A percentile compares a stretch with the other conserved stretches of the same genome.
Evolutionary conservation across 2,797 vertebrate species (phyloP).

Genomic region (Schizopygopsis pylzovi): DNA sequence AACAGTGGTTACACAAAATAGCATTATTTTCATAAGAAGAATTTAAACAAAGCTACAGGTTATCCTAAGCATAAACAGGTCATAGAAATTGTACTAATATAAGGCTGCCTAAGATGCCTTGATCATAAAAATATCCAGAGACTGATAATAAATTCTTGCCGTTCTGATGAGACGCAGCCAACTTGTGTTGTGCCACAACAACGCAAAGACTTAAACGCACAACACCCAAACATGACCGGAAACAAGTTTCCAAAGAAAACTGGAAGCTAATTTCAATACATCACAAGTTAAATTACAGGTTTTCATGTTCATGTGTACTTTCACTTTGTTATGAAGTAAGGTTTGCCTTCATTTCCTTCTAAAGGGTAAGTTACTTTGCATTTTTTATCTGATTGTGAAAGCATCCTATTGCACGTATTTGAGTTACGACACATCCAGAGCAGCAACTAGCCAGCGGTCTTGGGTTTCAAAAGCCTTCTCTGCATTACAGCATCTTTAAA

Average conservation of each 20-base stretch:
- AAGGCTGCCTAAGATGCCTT: neutral
- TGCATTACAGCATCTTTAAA: slow-evolving; percentile 16
- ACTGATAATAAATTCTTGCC: neutral
- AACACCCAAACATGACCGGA: neutral
- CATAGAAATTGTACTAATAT: slow-evolving; percentile 24
- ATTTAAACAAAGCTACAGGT: neutral
- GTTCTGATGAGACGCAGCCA: neutral
- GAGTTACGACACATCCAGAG: slow-evolving; percentile 52
- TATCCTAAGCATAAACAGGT: neutral
- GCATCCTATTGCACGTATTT: slow-evolving; percentile 33
- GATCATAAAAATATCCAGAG: slow-evolving; percentile 7
- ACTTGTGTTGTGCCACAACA: neutral
- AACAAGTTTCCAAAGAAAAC: slow-evolving; percentile 1
- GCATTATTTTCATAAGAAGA: neutral
- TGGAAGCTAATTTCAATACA: neutral
- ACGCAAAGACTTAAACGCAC: neutral
- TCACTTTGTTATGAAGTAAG: neutral
- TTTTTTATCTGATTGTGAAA: slow-evolving; percentile 52
- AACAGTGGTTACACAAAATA: neutral
- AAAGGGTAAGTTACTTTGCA: slow-evolving; percentile 30
- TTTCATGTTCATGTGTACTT: neutral
- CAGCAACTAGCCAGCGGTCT: slow-evolving; percentile 24
- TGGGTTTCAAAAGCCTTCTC: slow-evolving; percentile 50
- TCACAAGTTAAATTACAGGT: neutral
- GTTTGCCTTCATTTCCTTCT: slow-evolving; percentile 12